These are phyloP conservation scores for Tragelaphus strepsiceros DNA, from an alignment of 2,113 vertebrate genomes.

Conservation along the genomic window DNA sequence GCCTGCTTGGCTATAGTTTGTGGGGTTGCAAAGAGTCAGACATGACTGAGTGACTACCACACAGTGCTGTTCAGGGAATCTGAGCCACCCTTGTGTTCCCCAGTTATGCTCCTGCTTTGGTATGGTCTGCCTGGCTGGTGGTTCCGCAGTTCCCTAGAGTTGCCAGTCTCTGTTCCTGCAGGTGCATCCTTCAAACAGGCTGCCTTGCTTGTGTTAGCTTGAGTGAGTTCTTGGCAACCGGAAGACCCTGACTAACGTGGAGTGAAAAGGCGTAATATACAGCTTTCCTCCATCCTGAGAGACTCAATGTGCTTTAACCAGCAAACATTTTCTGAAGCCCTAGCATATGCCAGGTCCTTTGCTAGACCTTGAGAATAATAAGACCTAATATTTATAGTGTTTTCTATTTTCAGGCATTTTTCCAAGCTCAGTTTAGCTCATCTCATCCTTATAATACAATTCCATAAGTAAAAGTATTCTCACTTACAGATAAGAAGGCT, in stretches of 20 bases:
- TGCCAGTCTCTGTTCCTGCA: neutral
- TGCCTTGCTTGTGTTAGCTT: neutral
- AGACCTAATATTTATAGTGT: neutral
- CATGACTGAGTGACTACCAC: neutral
- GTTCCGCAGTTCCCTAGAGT: neutral
- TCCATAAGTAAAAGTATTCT: neutral
- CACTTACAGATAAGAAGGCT: neutral
- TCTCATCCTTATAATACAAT: neutral
- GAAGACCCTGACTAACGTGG: neutral
- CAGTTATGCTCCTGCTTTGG: neutral
- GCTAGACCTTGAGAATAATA: neutral
- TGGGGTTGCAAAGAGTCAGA: neutral
- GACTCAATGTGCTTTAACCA: neutral
- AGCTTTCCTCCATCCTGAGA: neutral
- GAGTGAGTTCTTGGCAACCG: constrained; percentile 25
- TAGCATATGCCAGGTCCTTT: neutral
- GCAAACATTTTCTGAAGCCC: neutral
- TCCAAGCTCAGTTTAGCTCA: neutral
- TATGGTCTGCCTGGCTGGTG: neutral
- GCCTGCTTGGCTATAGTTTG: neutral
- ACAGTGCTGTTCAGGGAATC: neutral
- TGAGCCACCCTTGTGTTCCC: neutral
- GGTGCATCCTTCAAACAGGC: neutral
- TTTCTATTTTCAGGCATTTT: neutral
- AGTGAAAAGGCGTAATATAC: neutral